phyloP scores from a whole-genome alignment of 2,888 invertebrate species.

The Heliconius erato region DNA sequence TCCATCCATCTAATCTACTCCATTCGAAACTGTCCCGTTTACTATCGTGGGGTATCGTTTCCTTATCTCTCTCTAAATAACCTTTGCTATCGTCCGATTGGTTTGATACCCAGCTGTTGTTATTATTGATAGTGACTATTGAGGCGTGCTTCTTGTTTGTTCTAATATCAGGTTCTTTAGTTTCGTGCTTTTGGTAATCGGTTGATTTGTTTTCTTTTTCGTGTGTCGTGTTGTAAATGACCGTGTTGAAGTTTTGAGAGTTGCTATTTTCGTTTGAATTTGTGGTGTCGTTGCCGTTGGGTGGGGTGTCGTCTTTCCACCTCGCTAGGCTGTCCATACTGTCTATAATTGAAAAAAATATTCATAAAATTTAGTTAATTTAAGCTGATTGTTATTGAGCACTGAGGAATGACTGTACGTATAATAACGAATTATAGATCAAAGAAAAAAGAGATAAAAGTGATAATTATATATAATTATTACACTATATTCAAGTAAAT shows the following conservation, averaged over 20 bases:
- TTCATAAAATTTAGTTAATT: background rate
- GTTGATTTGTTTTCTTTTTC: constrained; percentile 77
- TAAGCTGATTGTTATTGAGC: no score
- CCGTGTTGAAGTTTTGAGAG: constrained; percentile 79
- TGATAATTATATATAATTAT: no score
- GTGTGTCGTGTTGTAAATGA: constrained; percentile 77
- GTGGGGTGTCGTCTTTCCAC: constrained; percentile 85
- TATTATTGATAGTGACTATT: constrained; percentile 82
- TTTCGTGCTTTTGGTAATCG: constrained; percentile 64
- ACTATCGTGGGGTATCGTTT: constrained; percentile 78
- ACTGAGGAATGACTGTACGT: no score
- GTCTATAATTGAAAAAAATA: constrained; percentile 63
- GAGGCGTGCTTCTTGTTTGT: constrained; percentile 79
- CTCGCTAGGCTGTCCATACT: constrained; percentile 84
- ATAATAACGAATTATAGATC: background rate
- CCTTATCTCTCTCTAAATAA: constrained; percentile 80
- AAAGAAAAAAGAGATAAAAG: background rate
- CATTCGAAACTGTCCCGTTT: constrained; percentile 86
- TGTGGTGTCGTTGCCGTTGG: constrained; percentile 81
- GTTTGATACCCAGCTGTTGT: constrained; percentile 82
- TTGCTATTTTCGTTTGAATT: constrained; percentile 74
- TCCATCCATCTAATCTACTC: constrained; percentile 89
- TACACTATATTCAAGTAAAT: no score
- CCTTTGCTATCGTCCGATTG: constrained; percentile 84
- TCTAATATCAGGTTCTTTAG: constrained; percentile 67